These are phyloP conservation scores for Indicator maculatus DNA, from an alignment of 2,113 vertebrate genomes.

Conservation along the genomic window DNA sequence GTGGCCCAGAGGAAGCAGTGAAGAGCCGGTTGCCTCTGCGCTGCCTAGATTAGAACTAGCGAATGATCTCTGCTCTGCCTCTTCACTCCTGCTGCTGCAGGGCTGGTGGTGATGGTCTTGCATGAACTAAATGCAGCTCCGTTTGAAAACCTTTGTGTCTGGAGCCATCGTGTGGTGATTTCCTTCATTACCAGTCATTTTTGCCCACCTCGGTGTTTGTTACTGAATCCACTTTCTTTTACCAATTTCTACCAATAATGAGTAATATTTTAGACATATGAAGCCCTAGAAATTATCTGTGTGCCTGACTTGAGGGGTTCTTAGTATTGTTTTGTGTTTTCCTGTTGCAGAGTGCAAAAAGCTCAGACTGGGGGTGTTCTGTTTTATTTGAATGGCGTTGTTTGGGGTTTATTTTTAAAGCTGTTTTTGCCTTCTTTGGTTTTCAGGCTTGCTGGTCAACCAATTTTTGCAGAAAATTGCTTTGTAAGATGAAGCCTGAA, in stretches of 20 bases:
- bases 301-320: accelerated
- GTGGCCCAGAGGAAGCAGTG: background rate
- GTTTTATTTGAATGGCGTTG: background rate
- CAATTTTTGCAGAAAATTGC: background rate
- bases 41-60: background rate
- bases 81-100: background rate
- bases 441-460: background rate
- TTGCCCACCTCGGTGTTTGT: accelerated
- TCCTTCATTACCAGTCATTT: background rate
- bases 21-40: background rate
- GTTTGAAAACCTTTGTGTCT: background rate
- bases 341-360: background rate
- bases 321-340: background rate
- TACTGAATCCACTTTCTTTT: background rate
- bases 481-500: background rate
- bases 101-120: background rate
- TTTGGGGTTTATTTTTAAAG: background rate
- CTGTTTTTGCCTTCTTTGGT: background rate
- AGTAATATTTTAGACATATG: background rate
- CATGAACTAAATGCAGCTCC: background rate
- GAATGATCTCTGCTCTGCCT: background rate
- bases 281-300: background rate
- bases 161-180: background rate
- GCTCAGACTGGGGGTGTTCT: background rate
- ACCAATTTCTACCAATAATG: background rate